A percentile compares a stretch with the other conserved stretches of the same genome.
These are phyloP conservation scores for Littorina saxatilis DNA, from an alignment of 1,140 invertebrate species.

Conservation along the genomic window DNA sequence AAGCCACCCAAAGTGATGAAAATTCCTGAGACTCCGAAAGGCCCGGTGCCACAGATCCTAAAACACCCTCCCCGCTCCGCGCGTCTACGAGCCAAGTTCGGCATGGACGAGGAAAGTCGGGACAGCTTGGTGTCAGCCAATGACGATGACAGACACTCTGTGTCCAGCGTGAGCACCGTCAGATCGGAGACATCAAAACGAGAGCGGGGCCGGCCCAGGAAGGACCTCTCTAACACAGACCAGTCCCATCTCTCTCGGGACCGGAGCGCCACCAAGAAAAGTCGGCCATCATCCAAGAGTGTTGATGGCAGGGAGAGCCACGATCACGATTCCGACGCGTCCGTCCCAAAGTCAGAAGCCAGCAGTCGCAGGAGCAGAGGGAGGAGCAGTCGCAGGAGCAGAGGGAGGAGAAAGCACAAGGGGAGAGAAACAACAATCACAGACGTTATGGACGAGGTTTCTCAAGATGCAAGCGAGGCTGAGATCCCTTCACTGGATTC, in stretches of 20 bases:
- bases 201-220: conserved; percentile 27
- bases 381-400: background rate
- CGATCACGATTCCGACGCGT: background rate
- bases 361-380: background rate
- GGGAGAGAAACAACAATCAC: no score
- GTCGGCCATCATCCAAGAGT: background rate
- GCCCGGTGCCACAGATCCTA: conserved; percentile 5
- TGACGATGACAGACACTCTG: conserved; percentile 22
- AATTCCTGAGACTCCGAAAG: background rate
- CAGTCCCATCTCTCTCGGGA: background rate
- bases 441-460: no score
- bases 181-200: conserved; percentile 32
- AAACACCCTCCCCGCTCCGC: conserved; percentile 27
- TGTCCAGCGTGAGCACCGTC: conserved; percentile 23
- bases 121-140: conserved; percentile 15
- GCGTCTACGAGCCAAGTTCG: conserved; percentile 24
- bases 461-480: no score
- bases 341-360: background rate
- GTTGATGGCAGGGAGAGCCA: background rate
- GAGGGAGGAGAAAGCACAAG: conserved; percentile 1
- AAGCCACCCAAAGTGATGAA: conserved; percentile 5
- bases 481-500: no score
- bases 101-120: conserved; percentile 15
- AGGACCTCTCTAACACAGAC: background rate
- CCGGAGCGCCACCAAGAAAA: background rate